phyloP scores from a whole-genome alignment of 2,888 invertebrate species.

The Oscheius sp. region DNA sequence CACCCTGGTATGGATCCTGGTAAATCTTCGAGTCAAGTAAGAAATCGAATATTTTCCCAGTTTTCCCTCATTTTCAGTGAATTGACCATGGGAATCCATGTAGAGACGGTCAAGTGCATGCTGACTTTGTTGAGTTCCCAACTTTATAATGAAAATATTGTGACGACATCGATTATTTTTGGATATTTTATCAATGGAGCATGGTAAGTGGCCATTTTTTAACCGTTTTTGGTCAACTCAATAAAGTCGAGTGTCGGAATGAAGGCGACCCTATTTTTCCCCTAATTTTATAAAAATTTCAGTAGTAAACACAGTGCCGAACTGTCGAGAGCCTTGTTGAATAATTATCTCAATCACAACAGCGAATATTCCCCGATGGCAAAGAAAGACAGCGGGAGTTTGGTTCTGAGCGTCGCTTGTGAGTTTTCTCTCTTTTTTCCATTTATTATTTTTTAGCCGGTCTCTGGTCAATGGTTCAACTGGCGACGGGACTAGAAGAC shows the following conservation, averaged over 20 bases:
- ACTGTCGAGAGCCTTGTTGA: constrained; percentile 74
- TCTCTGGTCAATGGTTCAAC: constrained; percentile 70
- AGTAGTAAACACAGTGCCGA: constrained; percentile 69
- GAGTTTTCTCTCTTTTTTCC: constrained; percentile 40
- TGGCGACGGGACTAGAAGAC: constrained; percentile 56
- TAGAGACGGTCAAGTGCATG: constrained; percentile 75
- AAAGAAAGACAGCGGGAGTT: constrained; percentile 81
- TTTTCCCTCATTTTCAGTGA: constrained; percentile 55
- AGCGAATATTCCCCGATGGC: constrained; percentile 49
- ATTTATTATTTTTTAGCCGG: constrained; percentile 59
- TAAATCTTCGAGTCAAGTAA: constrained; percentile 84
- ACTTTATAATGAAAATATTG: constrained; percentile 75
- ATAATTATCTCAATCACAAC: constrained; percentile 74
- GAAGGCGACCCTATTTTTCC: too few species aligned
- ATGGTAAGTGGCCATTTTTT: constrained; percentile 38
- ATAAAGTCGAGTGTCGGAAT: too few species aligned
- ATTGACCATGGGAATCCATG: constrained; percentile 66
- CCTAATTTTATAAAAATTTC: constrained; percentile 59
- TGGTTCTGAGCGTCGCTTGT: constrained; percentile 84
- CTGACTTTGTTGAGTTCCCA: constrained; percentile 75
- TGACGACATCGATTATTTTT: constrained; percentile 73
- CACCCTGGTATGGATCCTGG: constrained; percentile 83
- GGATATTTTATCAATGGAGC: constrained; percentile 73
- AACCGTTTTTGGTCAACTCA: background rate
- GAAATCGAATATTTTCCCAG: constrained; percentile 73